Evolutionary conservation across 1,140 invertebrate species (phyloP).

Genomic region (Diorhabda elongata): DNA sequence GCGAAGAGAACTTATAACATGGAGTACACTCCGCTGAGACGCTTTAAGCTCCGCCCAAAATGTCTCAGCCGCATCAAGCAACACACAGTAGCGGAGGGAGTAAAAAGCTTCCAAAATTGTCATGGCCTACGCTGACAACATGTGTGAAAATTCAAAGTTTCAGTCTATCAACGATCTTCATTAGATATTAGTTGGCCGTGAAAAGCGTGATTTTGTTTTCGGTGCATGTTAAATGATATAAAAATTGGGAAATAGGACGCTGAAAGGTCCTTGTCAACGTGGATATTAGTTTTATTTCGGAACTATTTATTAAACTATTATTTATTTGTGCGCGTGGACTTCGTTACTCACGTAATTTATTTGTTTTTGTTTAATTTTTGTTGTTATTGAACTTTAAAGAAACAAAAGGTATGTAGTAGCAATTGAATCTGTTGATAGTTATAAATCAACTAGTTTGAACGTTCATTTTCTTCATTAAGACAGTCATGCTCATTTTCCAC

Average conservation of each 20-base stretch:
- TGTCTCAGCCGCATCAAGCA: constrained; percentile 17
- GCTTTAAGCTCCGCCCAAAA: constrained; percentile 19
- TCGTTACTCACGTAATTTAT: not conserved
- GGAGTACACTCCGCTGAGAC: constrained; percentile 18
- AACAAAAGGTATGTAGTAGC: not conserved
- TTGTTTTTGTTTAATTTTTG: not conserved
- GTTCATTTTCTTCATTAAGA: no score
- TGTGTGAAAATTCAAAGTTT: constrained; percentile 39
- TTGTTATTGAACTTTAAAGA: not conserved
- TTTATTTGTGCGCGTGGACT: constrained; percentile 6
- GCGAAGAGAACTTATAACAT: constrained; percentile 6
- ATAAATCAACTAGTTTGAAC: no score
- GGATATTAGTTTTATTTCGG: constrained; percentile 33
- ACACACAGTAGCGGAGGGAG: constrained; percentile 2
- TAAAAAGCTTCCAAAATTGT: constrained; percentile 29
- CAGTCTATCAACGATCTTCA: constrained; percentile 40
- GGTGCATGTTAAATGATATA: constrained; percentile 18
- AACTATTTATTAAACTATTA: constrained; percentile 18
- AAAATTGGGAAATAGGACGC: constrained; percentile 10
- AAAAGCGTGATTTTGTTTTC: constrained; percentile 30
- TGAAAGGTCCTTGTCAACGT: constrained; percentile 31
- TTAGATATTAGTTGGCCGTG: constrained; percentile 35
- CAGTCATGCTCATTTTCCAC: no score
- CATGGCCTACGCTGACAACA: constrained; percentile 40
- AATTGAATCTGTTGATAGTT: no score